These are phyloP conservation scores for Tribolium castaneum DNA, from an alignment of 1,140 invertebrate species.

Conservation along the genomic window DNA sequence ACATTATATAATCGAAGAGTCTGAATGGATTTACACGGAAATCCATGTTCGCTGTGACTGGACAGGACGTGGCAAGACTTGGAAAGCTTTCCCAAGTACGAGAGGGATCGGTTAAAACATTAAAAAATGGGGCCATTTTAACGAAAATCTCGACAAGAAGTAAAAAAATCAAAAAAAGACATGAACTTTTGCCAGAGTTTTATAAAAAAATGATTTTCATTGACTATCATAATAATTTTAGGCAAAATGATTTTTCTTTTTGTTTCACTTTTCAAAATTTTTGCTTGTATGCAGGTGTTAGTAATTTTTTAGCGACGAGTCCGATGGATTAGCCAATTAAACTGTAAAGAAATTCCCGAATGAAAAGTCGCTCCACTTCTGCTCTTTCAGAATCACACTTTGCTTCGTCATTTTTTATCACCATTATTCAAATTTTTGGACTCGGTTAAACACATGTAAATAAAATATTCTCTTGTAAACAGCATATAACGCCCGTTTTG, in stretches of 20 bases:
- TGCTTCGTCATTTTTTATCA: neutral
- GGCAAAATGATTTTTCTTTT: too few species aligned
- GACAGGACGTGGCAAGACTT: slow-evolving; percentile 23
- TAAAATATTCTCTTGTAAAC: too few species aligned
- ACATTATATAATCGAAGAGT: slow-evolving; percentile 32
- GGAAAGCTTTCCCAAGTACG: slow-evolving; percentile 26
- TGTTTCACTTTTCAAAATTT: too few species aligned
- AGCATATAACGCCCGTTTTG: too few species aligned
- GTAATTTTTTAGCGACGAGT: neutral
- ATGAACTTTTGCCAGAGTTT: too few species aligned
- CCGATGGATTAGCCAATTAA: slow-evolving; percentile 51
- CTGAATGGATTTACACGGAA: slow-evolving; percentile 37
- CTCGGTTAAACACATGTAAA: too few species aligned
- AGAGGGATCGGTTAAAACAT: slow-evolving; percentile 43
- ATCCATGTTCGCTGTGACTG: slow-evolving; percentile 25
- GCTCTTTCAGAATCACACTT: slow-evolving; percentile 5
- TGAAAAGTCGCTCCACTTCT: slow-evolving; percentile 38
- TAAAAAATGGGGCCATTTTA: neutral
- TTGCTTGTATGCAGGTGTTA: too few species aligned
- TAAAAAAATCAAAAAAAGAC: too few species aligned
- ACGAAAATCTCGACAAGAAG: too few species aligned
- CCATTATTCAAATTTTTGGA: too few species aligned
- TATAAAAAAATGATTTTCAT: too few species aligned
- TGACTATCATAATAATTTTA: too few species aligned
- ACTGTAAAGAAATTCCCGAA: slow-evolving; percentile 41